Base-by-base conservation (phyloP, 2,888 invertebrate genomes). In the Aleiodes alternator region DNA sequence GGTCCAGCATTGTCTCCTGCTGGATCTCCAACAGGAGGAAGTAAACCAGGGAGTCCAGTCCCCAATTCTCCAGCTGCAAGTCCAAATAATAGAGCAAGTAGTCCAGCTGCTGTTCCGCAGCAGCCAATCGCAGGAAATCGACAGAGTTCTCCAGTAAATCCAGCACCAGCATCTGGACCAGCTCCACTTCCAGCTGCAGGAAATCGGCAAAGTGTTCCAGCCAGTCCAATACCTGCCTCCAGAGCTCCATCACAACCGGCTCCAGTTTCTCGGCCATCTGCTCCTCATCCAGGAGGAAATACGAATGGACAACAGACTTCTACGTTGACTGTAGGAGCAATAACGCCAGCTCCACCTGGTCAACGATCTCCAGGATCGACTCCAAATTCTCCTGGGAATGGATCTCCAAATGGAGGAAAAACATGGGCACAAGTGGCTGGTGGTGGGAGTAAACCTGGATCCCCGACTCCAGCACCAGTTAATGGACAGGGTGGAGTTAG, bases 361-460 rank as follows among this genome's bases (percentile, higher is more conserved):
- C 31, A 23, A 53, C 56, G 23, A 43, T 38, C 9, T 56, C 11
- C 70, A 29, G 64, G 64, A 53, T 11, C 12, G 14, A 14, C 53
- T 38, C 34, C 53, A 4, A 14, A 72, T 16, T 69, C 78, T 34
- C 71, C 78, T 34, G 75, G 69, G 8, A 75, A 38, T 38, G 23
- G 51, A 14, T 75, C 80, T 1, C 76, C 83, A 29, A 76, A 75
- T 16, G 79, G 80, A 51, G 84, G 80, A 51, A 83, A 75, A 76
- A 80, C 81, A 3, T 86, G 85, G 86, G 86, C 86, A 2, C 82
- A 87, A 0, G 59, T 87, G 6, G 86, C 86, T 4, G 83, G 81
- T 8, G 81, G 78, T 34, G 84, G 82, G 8, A 84, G 81, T 69
- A 79, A 80, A 64, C 81, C 83, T 5, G 80, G 76, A 7, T 82